These are phyloP conservation scores for Tetramorium parvispinum DNA, from an alignment of 1,140 invertebrate genomes.

Conservation along the genomic window DNA sequence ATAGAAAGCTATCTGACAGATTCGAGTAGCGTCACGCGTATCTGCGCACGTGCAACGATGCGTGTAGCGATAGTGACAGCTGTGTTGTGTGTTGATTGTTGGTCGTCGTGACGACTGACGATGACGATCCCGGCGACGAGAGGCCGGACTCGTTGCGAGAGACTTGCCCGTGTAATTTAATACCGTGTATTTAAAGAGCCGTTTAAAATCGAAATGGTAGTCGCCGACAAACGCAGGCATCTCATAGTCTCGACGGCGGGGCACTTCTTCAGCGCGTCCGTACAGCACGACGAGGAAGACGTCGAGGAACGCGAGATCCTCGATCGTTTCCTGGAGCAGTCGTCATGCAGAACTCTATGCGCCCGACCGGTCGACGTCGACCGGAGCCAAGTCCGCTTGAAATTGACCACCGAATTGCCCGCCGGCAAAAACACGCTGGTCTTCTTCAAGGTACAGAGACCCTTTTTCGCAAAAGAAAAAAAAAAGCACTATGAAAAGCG, in stretches of 20 bases:
- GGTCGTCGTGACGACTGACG: conserved; percentile 65
- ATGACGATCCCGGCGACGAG: conserved; percentile 30
- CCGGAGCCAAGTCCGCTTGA: conserved; percentile 59
- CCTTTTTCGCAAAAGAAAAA: neutral
- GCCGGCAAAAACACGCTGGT: conserved; percentile 79
- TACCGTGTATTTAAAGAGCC: neutral
- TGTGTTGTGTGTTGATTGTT: conserved; percentile 42
- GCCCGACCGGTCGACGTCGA: conserved; percentile 63
- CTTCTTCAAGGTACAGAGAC: conserved; percentile 81
- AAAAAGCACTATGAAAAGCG: neutral
- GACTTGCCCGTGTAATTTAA: conserved; percentile 8
- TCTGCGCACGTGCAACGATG: conserved; percentile 41
- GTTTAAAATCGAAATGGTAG: conserved; percentile 76
- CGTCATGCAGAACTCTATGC: conserved; percentile 78
- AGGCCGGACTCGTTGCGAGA: neutral
- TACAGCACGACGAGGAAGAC: conserved; percentile 58
- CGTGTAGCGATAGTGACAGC: conserved; percentile 54
- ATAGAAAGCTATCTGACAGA: conserved; percentile 31
- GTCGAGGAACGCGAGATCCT: conserved; percentile 71
- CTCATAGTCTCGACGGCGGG: conserved; percentile 80
- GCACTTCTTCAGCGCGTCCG: conserved; percentile 78
- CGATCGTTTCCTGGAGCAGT: conserved; percentile 80
- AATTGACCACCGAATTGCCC: conserved; percentile 76
- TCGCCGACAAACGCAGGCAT: conserved; percentile 74
- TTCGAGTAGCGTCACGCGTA: conserved; percentile 5